Evolutionary conservation across 2,113 vertebrate genomes (phyloP), one percentile per base, ranked within the genome.

Genomic region (Anguilla rostrata): DNA sequence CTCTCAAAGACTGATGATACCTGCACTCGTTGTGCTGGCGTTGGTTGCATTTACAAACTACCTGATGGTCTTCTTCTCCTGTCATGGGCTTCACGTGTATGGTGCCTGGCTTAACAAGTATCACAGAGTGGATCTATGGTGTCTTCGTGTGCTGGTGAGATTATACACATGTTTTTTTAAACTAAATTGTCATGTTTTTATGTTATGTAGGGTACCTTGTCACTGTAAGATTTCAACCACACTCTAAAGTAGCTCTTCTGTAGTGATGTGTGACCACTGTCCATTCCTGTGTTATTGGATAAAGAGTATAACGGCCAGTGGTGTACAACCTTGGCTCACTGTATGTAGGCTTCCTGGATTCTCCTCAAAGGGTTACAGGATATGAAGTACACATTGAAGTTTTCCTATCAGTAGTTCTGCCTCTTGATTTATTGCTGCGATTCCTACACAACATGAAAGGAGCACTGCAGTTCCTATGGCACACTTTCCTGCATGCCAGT

Each of bases 51-150:
- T 96, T 1, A 87, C 96, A 43, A 95, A 89, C 0, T 95, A 88
- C 87, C 83, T 90, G 0, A 89, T 91, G 20, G 87, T 97, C 91
- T 94, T 94, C 90, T 89, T 96, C 91, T 95, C 94, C 5, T 97
- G 96, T 91, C 90, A 43, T 86, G 93, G 94, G 20, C 82, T 96
- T 20, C 87, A 91, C 79, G 83, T 87, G 60, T 93, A 96, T 40
- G 94, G 93, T 18, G 86, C 87, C 0, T 97, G 96, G 96, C 79
- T 97, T 4, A 81, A 90, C 84, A 93, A 92, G 6, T 90, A 92
- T 46, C 95, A 96, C 66, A 94, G 85, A 87, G 94, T 85, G 84
- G 96, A 97, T 18, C 94, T 96, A 85, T 90, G 91, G 93, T 96
- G 95, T 84, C 94, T 95, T 87, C 88, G 92, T 18, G 86, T 96